Conservation (phyloP, 2,888 invertebrate species). For the Trimorus sp. region DNA sequence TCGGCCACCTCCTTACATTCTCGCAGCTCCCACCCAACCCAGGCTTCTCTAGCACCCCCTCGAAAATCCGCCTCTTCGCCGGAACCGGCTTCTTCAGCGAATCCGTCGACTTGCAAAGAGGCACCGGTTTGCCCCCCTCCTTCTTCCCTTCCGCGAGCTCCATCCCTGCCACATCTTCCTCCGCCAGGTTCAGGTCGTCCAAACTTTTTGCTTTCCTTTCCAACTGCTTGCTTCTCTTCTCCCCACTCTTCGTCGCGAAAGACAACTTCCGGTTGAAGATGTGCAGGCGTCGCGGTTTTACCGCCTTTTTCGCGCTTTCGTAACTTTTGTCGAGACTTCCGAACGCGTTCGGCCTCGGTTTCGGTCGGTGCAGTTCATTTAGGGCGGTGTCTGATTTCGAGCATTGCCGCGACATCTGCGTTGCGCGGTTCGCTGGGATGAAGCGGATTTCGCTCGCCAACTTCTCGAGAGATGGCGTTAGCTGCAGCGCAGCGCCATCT, state of each 20-base stretch:
- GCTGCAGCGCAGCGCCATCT: conserved; percentile 67
- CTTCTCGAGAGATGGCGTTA: conserved; percentile 76
- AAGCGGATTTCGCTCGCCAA: conserved; percentile 78
- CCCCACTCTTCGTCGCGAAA: conserved; percentile 10
- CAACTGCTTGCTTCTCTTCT: conserved; percentile 32
- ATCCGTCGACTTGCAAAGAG: conserved; percentile 70
- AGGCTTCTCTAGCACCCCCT: neutral
- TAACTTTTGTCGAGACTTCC: conserved; percentile 49
- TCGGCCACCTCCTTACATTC: conserved; percentile 50
- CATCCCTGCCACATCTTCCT: conserved; percentile 32
- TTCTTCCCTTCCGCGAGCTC: conserved; percentile 46
- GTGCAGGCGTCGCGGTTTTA: conserved; percentile 15
- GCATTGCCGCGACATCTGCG: conserved; percentile 62
- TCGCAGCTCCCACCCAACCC: conserved; percentile 36
- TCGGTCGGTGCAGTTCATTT: conserved; percentile 53
- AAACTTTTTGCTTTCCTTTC: conserved; percentile 74
- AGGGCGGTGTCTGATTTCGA: conserved; percentile 72
- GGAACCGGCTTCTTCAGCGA: conserved; percentile 57
- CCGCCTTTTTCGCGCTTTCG: conserved; percentile 13
- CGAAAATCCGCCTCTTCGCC: conserved; percentile 25
- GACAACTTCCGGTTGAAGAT: conserved; percentile 48
- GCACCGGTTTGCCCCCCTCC: conserved; percentile 64
- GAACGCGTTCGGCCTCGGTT: neutral
- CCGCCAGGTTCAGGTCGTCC: conserved; percentile 71
- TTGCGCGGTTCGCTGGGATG: conserved; percentile 70